Percentiles rank a stretch among this genome's conserved stretches.
These are phyloP conservation scores for Alauda arvensis DNA, from an alignment of 2,797 vertebrate genomes.

Conservation along the genomic window DNA sequence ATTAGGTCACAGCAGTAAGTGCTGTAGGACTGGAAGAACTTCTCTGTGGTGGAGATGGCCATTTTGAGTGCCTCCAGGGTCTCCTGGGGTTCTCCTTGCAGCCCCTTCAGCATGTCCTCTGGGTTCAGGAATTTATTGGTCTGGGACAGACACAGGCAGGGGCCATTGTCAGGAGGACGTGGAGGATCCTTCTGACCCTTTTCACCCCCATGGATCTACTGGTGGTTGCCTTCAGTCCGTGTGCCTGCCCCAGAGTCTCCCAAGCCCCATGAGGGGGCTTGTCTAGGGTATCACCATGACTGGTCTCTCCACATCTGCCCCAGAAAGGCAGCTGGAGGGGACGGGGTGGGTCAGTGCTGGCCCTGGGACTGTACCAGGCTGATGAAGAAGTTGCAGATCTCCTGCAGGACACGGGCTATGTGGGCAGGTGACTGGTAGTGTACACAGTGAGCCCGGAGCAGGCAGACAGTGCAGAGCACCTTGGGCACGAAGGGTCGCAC, in stretches of 20 bases:
- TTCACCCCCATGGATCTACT: neutral
- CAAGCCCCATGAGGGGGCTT: accelerated
- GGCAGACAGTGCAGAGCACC: slow-evolving; percentile 65
- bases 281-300: accelerated
- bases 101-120: slow-evolving; percentile 69
- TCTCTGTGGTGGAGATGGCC: slow-evolving; percentile 50
- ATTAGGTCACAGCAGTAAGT: slow-evolving; percentile 60
- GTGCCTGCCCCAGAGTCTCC: neutral
- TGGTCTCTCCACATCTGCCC: neutral
- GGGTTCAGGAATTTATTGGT: slow-evolving; percentile 71
- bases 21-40: slow-evolving; percentile 65
- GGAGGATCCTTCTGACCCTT: neutral
- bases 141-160: slow-evolving; percentile 31
- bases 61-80: slow-evolving; percentile 44
- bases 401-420: slow-evolving; percentile 71
- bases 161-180: accelerated
- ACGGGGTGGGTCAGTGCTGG: neutral
- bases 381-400: slow-evolving; percentile 78
- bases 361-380: slow-evolving; percentile 62
- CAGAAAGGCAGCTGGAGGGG: neutral
- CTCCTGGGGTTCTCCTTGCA: slow-evolving; percentile 70
- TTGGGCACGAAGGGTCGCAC: slow-evolving; percentile 50
- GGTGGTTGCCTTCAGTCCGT: neutral
- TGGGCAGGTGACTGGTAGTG: slow-evolving; percentile 68
- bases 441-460: slow-evolving; percentile 67